phyloP scores from a whole-genome alignment of 2,113 vertebrate genomes.

The Tamias sibiricus region DNA sequence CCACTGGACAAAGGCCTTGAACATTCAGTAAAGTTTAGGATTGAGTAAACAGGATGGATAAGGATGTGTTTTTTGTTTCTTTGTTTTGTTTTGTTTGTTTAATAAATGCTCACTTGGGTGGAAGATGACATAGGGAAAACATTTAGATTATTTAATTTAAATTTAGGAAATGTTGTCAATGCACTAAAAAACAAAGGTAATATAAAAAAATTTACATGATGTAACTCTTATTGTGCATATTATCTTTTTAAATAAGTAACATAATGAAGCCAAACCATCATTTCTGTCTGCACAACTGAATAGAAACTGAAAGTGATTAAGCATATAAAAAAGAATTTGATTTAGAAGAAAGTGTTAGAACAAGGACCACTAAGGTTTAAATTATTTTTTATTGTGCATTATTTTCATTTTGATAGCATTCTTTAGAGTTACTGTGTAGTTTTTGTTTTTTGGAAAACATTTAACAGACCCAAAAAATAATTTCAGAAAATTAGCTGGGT shows the following conservation, averaged over 20 bases:
- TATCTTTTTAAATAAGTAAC: background rate
- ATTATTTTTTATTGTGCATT: background rate
- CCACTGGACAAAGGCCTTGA: background rate
- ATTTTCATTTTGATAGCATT: background rate
- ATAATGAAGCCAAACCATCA: background rate
- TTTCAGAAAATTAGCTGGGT: background rate
- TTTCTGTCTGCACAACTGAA: background rate
- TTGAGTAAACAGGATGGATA: background rate
- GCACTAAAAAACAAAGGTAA: background rate
- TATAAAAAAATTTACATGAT: background rate
- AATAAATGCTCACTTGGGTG: background rate
- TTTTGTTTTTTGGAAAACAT: background rate
- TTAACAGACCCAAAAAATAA: background rate
- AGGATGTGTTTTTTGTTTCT: background rate
- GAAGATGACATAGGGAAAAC: background rate
- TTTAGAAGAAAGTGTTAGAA: background rate
- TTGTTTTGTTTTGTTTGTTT: too few species aligned
- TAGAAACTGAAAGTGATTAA: background rate
- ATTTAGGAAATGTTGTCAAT: background rate
- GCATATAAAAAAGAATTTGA: background rate
- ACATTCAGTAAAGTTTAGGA: background rate
- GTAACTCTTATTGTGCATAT: background rate
- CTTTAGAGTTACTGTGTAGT: background rate
- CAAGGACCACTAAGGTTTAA: background rate
- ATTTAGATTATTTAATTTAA: background rate